Evolutionary conservation across 2,113 vertebrate genomes (phyloP).

Genomic region (Ellobius talpinus): DNA sequence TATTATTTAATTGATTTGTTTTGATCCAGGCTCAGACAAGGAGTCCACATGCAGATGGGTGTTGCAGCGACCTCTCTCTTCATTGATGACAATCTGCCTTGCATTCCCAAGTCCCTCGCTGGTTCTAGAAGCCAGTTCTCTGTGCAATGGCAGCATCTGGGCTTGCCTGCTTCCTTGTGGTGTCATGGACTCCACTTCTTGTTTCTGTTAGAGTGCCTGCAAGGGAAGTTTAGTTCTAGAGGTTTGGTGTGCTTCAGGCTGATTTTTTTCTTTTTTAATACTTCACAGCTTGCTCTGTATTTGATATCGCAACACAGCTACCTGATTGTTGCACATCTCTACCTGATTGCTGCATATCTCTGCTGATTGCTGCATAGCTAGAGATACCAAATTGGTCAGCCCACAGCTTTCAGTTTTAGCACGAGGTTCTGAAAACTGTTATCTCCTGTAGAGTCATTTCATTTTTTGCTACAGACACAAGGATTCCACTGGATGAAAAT

Average conservation of each 20-base stretch:
- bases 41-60: background rate
- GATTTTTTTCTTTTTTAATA: background rate
- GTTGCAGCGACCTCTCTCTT: background rate
- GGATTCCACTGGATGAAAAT: background rate
- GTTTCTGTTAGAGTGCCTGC: constrained; percentile 36
- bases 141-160: background rate
- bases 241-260: background rate
- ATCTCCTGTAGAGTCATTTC: background rate
- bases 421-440: background rate
- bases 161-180: background rate
- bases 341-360: too few relatives aligned
- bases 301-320: background rate
- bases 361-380: background rate
- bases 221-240: background rate
- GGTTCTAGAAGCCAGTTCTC: background rate
- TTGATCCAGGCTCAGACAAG: background rate
- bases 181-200: background rate
- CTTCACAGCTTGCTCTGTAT: background rate
- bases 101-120: accelerated
- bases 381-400: background rate
- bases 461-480: background rate
- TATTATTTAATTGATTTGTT: background rate
- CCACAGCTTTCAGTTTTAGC: background rate
- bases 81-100: background rate
- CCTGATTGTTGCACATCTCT: too few relatives aligned